A percentile compares a stretch with the other conserved stretches of the same genome.
phyloP scores from a whole-genome alignment of 2,113 vertebrate species.

The Synchiropus splendidus region DNA sequence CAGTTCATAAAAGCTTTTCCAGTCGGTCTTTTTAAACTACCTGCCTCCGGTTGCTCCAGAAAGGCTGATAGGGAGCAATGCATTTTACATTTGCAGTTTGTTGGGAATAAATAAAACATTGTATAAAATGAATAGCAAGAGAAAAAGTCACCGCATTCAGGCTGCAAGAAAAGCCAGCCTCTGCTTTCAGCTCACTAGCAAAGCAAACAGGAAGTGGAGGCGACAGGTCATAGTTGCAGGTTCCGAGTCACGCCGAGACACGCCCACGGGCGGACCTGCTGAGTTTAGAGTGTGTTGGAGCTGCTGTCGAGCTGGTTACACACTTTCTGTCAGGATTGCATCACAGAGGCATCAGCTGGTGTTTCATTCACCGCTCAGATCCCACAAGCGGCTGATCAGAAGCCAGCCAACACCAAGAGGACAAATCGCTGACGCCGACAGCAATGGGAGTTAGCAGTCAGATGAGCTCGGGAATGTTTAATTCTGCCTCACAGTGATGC shows the following conservation, averaged over 20 bases:
- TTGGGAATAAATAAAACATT: constrained; percentile 16
- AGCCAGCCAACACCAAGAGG: constrained; percentile 12
- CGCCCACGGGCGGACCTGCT: constrained; percentile 18
- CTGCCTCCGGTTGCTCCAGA: not conserved
- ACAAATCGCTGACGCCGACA: constrained; percentile 11
- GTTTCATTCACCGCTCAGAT: constrained; percentile 27
- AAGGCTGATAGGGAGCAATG: constrained; percentile 4
- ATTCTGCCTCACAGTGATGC: too few relatives aligned
- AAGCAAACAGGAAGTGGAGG: constrained; percentile 1
- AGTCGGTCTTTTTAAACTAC: not conserved
- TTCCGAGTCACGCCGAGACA: constrained; percentile 4
- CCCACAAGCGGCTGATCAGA: constrained; percentile 17
- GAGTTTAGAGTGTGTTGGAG: constrained; percentile 24
- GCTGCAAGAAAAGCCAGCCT: not conserved
- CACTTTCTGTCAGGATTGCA: constrained; percentile 37
- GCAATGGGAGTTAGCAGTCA: too few relatives aligned
- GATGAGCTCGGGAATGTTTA: too few relatives aligned
- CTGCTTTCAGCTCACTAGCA: not conserved
- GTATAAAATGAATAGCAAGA: constrained; percentile 4
- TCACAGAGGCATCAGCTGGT: constrained; percentile 47
- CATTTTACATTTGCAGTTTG: constrained; percentile 14
- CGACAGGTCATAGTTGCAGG: constrained; percentile 4
- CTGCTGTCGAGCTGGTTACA: constrained; percentile 25
- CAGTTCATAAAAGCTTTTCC: constrained; percentile 14
- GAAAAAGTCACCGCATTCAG: not conserved